A percentile compares a stretch with the other conserved stretches of the same genome.
Evolutionary conservation across 1,140 invertebrate genomes (phyloP).

Genomic region (Drosophila takahashii): DNA sequence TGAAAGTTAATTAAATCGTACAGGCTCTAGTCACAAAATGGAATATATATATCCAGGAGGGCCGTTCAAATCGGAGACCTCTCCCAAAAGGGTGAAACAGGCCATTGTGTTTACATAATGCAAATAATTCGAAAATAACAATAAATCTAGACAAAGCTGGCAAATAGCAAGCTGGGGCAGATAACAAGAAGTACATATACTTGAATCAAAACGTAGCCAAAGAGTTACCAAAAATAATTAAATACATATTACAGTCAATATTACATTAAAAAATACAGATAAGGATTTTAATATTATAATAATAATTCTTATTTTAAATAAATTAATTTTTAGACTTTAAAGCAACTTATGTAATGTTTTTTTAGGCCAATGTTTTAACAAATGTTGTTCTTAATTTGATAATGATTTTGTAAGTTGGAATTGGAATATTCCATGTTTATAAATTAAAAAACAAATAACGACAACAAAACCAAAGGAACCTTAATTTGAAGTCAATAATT

Average conservation of each 20-base stretch:
- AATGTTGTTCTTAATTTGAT: no score
- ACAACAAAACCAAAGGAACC: no score
- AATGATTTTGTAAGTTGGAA: no score
- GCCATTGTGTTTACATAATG: conserved; percentile 71
- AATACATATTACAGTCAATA: neutral
- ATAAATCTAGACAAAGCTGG: conserved; percentile 64
- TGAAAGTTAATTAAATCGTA: conserved; percentile 78
- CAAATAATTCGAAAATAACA: conserved; percentile 72
- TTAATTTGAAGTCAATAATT: no score
- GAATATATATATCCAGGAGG: conserved; percentile 64
- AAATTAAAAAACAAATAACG: no score
- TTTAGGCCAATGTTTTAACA: no score
- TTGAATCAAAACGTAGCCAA: conserved; percentile 35
- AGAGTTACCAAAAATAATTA: conserved; percentile 11
- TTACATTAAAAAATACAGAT: no score
- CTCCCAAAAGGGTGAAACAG: conserved; percentile 12
- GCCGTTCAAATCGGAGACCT: conserved; percentile 1
- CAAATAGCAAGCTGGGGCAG: conserved; percentile 19
- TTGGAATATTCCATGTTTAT: no score
- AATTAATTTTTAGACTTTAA: no score
- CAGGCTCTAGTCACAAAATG: conserved; percentile 47
- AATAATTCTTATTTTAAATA: no score
- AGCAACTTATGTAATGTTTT: no score
- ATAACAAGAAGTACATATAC: conserved; percentile 26
- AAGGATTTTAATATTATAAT: no score